These are phyloP conservation scores for Doryteuthis pealeii DNA, from an alignment of 1,140 invertebrate species.

Conservation along the genomic window DNA sequence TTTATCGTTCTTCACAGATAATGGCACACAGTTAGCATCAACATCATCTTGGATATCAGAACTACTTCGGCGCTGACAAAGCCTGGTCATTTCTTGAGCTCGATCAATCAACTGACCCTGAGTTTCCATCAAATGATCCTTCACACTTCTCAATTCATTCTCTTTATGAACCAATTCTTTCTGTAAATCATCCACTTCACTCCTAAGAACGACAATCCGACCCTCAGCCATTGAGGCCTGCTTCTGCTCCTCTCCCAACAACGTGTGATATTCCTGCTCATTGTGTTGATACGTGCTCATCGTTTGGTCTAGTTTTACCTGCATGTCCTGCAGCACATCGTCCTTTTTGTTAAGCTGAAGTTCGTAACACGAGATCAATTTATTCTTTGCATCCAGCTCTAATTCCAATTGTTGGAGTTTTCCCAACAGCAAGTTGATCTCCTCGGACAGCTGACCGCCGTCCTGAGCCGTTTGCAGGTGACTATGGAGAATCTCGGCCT, in stretches of 20 bases:
- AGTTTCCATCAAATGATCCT: neutral
- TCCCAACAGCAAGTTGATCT: conserved; percentile 16
- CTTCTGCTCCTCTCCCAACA: neutral
- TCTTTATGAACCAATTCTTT: conserved; percentile 30
- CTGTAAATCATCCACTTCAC: conserved; percentile 21
- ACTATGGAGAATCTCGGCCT: neutral
- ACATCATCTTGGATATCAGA: too few species aligned
- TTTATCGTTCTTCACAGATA: too few species aligned
- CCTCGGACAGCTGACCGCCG: conserved; percentile 20
- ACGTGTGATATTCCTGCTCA: neutral
- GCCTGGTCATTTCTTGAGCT: neutral
- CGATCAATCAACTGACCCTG: neutral
- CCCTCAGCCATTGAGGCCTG: neutral
- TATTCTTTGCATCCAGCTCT: conserved; percentile 18
- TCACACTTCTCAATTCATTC: conserved; percentile 25
- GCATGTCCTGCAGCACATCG: neutral
- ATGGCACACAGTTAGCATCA: too few species aligned
- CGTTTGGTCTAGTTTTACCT: neutral
- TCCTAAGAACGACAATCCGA: neutral
- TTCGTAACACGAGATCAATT: conserved; percentile 9
- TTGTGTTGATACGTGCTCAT: neutral
- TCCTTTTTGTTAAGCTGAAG: conserved; percentile 13
- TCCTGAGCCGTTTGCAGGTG: conserved; percentile 2
- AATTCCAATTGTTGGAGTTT: conserved; percentile 11
- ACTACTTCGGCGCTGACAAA: neutral